Evolutionary conservation across 2,888 invertebrate genomes (phyloP).

Genomic region (Brachyptera putata): DNA sequence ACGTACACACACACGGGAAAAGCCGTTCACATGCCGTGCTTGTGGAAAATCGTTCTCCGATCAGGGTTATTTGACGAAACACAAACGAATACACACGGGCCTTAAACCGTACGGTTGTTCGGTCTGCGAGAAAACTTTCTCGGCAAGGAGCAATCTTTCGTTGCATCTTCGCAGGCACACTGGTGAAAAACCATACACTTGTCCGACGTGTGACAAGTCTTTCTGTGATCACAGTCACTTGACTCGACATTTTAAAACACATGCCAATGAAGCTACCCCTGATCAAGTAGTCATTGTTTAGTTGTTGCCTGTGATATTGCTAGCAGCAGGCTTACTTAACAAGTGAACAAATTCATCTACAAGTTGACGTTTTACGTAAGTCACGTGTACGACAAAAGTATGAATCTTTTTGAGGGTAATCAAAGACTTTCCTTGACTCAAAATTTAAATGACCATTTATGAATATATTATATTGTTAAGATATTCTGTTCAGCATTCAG

Average conservation of each 20-base stretch:
- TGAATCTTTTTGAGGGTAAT: too few relatives aligned
- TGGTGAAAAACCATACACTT: not conserved
- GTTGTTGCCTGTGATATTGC: not conserved
- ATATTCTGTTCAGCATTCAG: too few relatives aligned
- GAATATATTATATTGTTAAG: too few relatives aligned
- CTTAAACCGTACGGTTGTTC: not conserved
- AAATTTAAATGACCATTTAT: too few relatives aligned
- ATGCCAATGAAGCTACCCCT: not conserved
- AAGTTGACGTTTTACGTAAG: too few relatives aligned
- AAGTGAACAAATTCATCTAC: too few relatives aligned
- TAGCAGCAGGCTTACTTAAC: not conserved
- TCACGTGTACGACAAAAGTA: too few relatives aligned
- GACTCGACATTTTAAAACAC: not conserved
- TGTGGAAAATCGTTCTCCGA: not conserved
- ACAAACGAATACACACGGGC: not conserved
- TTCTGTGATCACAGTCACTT: conserved; percentile 2
- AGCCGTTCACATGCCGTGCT: not conserved
- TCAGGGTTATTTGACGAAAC: not conserved
- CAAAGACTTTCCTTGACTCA: too few relatives aligned
- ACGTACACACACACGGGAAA: not conserved
- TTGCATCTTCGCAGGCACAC: not conserved
- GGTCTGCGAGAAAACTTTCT: not conserved
- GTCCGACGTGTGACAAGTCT: not conserved
- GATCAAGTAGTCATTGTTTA: not conserved
- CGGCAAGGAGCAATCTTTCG: not conserved